Evolutionary conservation across 2,113 vertebrate genomes (phyloP), one percentile per base, ranked within the genome.

Genomic region (Gnathonemus longibarbis): DNA sequence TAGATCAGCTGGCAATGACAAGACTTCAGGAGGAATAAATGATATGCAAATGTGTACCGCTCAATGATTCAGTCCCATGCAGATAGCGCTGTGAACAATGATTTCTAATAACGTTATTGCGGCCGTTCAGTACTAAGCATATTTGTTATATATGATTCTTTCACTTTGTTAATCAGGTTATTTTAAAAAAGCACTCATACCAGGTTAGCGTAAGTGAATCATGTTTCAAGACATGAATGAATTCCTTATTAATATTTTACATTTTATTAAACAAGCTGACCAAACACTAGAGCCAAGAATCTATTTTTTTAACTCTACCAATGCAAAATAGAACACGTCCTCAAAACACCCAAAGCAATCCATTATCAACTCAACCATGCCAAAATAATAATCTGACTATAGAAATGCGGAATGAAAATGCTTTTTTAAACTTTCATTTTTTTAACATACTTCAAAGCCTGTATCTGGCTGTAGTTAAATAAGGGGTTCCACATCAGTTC

Each of bases 11-110:
- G 56, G 89, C 39, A 87, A 66, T 85, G 89, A 39, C 88, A 95
- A 95, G 95, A 94, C 93, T 95, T 95, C 94, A 93, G 95, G 94
- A 91, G 94, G 94, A 93, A 89, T 92, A 94, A 96, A 96, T 95
- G 92, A 95, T 94, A 96, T 96, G 94, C 94, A 95, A 96, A 95
- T 95, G 94, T 93, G 90, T 93, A 91, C 94, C 92, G 92, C 94
- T 94, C 95, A 95, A 94, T 94, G 92, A 95, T 95, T 95, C 94
- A 92, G 90, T 94, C 93, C 93, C 91, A 95, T 94, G 94, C 94
- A 94, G 95, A 95, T 95, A 95, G 95, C 62, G 62, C 62, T 42
- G 35, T 19, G 31, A 19, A 80, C 74, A 80, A 80, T 70, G 62
- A 93, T 93, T 92, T 92, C 91, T 89, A 87, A 90, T 93, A 94